Base-by-base conservation (phyloP, 2,888 invertebrate genomes). In the Synanthedon tipuliformis region DNA sequence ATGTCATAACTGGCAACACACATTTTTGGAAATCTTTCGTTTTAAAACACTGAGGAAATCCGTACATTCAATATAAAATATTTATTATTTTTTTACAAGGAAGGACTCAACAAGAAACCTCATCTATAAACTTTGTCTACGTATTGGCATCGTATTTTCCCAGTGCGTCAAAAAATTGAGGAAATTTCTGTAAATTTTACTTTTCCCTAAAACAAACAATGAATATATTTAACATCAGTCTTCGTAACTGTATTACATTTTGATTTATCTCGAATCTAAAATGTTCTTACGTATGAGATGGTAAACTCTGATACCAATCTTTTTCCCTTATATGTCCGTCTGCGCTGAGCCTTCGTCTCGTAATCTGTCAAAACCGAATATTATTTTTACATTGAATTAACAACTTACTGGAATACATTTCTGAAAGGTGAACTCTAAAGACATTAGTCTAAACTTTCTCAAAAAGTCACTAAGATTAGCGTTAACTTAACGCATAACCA, bases 231-330 rank as follows among this genome's bases (percentile, higher is more conserved):
- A 45, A 45, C 15, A 45, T 15, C 15, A 13, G 7, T 45, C n/a
- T 45, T 45, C n/a, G 45, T 45, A 34, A 34, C 34, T 34, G 34
- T 34, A 10, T 34, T 34, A 34, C 45, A 15, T 45, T 62, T 56
- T 63, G 64, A 69, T 65, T 66, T 71, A 72, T 73, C 69, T 68
- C 54, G 50, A 58, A 69, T 69, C 67, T 65, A 56, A 58, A 62
- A 62, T 64, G 64, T 62, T 64, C 66, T 67, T 71, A 69, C 69
- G 72, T 64, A 61, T 59, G 57, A 49, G 53, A 61, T 59, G 59
- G 54, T 55, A 58, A 63, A 65, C 66, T 62, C 64, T 68, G 72
- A 72, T 73, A 55, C 55, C 57, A 65, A 70, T 69, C 68, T 55
- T 51, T 52, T 53, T 54, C 62, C 61, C 63, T 67, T 66, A 61